A percentile compares a stretch with the other conserved stretches of the same genome.
These are phyloP conservation scores for Emmelina monodactyla DNA, from an alignment of 2,888 invertebrate genomes.

Conservation along the genomic window DNA sequence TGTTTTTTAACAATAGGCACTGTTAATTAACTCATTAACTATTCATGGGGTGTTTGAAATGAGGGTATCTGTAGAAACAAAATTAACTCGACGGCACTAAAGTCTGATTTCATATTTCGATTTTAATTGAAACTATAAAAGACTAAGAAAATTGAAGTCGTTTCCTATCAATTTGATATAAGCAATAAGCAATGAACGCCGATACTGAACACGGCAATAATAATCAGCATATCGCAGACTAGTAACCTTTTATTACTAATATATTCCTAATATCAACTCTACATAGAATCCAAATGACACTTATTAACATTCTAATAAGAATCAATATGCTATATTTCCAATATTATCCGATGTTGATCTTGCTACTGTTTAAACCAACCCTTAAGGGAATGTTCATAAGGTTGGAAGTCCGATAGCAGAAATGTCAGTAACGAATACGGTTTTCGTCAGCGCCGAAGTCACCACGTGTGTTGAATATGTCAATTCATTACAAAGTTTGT, in stretches of 20 bases:
- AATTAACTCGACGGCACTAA: too few species aligned
- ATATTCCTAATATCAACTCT: constrained; percentile 19
- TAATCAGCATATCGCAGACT: constrained; percentile 19
- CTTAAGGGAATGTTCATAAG: constrained; percentile 3
- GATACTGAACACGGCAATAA: constrained; percentile 17
- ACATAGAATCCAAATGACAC: constrained; percentile 12
- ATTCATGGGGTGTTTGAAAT: constrained; percentile 48
- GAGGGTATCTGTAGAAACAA: neutral
- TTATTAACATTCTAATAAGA: constrained; percentile 19
- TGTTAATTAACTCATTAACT: constrained; percentile 63
- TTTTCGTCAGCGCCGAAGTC: constrained; percentile 13
- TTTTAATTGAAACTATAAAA: too few species aligned
- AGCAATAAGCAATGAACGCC: neutral
- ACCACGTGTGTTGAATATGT: constrained; percentile 62
- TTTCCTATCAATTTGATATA: too few species aligned
- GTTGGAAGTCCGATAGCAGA: constrained; percentile 20
- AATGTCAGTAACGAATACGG: too few species aligned
- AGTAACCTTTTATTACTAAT: constrained; percentile 25
- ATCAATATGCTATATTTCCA: constrained; percentile 23
- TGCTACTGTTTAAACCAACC: neutral
- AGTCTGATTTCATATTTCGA: too few species aligned
- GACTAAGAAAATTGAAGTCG: too few species aligned
- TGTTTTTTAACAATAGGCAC: constrained; percentile 57
- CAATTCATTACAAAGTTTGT: constrained; percentile 65
- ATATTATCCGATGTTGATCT: constrained; percentile 13